Conservation (phyloP, 2,113 vertebrate species). For the Agelaius phoeniceus region DNA sequence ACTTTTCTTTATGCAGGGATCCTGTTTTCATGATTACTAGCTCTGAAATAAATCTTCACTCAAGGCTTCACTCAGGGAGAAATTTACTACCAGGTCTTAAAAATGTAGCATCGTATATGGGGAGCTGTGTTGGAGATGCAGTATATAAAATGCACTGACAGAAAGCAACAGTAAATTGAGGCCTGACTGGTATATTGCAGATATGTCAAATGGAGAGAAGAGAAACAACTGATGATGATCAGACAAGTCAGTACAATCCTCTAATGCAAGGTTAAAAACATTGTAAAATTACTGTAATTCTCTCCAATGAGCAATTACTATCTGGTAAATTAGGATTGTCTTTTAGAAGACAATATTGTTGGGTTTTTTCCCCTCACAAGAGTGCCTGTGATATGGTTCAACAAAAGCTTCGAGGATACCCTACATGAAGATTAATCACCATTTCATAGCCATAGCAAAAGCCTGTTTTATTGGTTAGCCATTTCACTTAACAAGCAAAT, state of each 20-base stretch:
- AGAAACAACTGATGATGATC: background rate
- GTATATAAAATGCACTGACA: background rate
- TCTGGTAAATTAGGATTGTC: background rate
- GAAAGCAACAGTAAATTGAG: background rate
- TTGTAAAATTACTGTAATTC: background rate
- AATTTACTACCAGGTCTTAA: background rate
- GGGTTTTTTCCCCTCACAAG: background rate
- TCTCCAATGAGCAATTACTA: background rate
- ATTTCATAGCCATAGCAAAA: background rate
- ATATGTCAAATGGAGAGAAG: background rate
- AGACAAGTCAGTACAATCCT: background rate
- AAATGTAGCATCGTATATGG: background rate
- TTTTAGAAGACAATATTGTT: background rate
- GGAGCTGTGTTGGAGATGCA: background rate
- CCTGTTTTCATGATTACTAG: background rate
- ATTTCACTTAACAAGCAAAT: background rate
- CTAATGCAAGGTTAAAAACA: background rate
- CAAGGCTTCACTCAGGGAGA: background rate
- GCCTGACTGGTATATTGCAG: background rate
- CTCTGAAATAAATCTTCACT: background rate
- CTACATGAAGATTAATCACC: background rate
- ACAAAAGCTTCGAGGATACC: background rate
- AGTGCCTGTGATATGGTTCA: background rate
- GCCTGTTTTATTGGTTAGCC: background rate
- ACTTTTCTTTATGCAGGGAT: background rate